Conservation (phyloP, 1,140 invertebrate genomes). For the Physella acuta region DNA sequence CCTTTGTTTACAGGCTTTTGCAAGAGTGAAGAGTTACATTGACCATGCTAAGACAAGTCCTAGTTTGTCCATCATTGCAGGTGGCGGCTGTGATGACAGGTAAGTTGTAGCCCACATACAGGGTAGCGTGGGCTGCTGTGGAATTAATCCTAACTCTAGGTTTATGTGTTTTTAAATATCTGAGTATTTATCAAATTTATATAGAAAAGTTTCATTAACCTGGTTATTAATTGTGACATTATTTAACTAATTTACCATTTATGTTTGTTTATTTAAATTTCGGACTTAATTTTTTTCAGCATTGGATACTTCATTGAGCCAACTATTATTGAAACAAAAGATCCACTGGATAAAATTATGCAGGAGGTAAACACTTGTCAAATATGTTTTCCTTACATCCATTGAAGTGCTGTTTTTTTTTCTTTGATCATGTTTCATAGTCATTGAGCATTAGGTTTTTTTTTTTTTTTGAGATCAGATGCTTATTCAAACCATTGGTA, state of each 20-base stretch:
- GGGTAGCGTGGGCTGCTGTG: too few relatives aligned
- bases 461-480: too few relatives aligned
- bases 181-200: too few relatives aligned
- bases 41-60: conserved; percentile 79
- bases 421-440: too few relatives aligned
- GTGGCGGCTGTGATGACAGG: conserved; percentile 85
- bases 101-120: conserved; percentile 48
- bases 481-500: too few relatives aligned
- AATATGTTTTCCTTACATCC: too few relatives aligned
- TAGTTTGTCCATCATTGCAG: conserved; percentile 81
- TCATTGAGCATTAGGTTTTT: too few relatives aligned
- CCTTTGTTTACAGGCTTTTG: conserved; percentile 69
- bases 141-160: neutral
- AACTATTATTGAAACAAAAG: conserved; percentile 84
- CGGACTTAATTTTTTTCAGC: conserved; percentile 60
- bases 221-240: too few relatives aligned
- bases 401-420: too few relatives aligned
- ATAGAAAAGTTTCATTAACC: too few relatives aligned
- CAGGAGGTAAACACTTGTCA: conserved; percentile 73
- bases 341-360: conserved; percentile 90
- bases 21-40: conserved; percentile 86
- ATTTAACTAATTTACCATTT: neutral
- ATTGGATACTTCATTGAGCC: conserved; percentile 94
- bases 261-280: neutral
- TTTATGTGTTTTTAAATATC: too few relatives aligned